Base-by-base conservation (phyloP, 2,888 invertebrate species). In the Hemistola chrysoprasaria region DNA sequence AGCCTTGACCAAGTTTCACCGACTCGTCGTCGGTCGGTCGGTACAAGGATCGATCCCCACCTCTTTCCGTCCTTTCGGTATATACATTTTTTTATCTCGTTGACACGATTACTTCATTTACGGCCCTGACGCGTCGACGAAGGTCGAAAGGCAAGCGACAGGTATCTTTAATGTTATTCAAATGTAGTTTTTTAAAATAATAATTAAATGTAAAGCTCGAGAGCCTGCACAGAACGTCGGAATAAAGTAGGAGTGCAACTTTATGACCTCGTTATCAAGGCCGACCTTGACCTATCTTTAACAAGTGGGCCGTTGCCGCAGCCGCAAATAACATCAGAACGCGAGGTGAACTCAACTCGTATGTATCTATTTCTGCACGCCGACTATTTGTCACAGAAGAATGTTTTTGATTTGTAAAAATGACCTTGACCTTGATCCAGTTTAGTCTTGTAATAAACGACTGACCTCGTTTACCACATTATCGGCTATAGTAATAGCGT, bases 391-490 rank as follows among this genome's bases (percentile, higher is more conserved):
- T 84, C 83, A 76, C 74, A 44, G 61, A 72, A 69, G 66, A 73
- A 68, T 80, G 75, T 74, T 82, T 83, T 84, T 85, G 78, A 83
- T 84, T 86, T 83, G 84, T 86, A 84, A 84, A 81, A 85, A 79
- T 86, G 87, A 85, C 87, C 86, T 86, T 87, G 87, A 88, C 87
- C 87, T 86, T 88, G 87, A 88, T 87, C 87, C 81, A 85, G 71
- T 84, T 87, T 78, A 71, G 73, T 69, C 69, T 63, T 76, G 80
- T 84, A 79, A 80, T 84, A 84, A 85, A 85, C 76, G 63, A 62
- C 71, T 85, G 87, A 82, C 87, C 87, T 86, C 87, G 85, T 85
- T 86, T 79, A 78, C 78, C 63, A 71, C 71, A 85, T 80, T 87
- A 86, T 87, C 83, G 76, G 61, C 71, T 77, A 78, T 78, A 75